phyloP scores from a whole-genome alignment of 2,113 vertebrate species.

The Salvelinus fontinalis region DNA sequence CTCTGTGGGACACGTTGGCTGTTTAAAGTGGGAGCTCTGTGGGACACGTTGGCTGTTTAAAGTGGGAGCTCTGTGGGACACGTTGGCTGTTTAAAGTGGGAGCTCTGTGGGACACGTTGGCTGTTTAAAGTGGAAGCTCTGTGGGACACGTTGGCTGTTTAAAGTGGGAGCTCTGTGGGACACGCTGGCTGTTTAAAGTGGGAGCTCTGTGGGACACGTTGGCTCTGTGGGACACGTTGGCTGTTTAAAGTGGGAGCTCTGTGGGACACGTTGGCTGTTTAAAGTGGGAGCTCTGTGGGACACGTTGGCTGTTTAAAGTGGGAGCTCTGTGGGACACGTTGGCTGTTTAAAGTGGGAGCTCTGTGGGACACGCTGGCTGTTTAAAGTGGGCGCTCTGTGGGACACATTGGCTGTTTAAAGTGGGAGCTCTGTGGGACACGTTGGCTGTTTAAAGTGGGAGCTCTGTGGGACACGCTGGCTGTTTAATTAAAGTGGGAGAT shows the following conservation, averaged over 20 bases:
- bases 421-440: no score
- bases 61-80: no score
- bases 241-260: conserved; percentile 55
- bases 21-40: no score
- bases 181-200: conserved; percentile 52
- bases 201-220: conserved; percentile 67
- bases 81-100: no score
- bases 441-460: no score
- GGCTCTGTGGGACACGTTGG: conserved; percentile 67
- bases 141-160: conserved; percentile 63
- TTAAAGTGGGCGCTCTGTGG: no score
- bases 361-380: no score
- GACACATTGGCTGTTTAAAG: no score
- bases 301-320: conserved; percentile 53
- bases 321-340: conserved; percentile 67
- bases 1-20: no score
- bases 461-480: conserved; percentile 60
- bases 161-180: conserved; percentile 63
- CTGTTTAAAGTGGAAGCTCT: conserved; percentile 55
- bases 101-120: conserved; percentile 55
- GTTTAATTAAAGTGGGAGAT: conserved; percentile 47
- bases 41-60: no score
- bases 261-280: conserved; percentile 63
- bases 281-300: conserved; percentile 63
- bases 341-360: conserved; percentile 20